phyloP scores from a whole-genome alignment of 2,888 invertebrate genomes.

The Cecidostiba fungosa region DNA sequence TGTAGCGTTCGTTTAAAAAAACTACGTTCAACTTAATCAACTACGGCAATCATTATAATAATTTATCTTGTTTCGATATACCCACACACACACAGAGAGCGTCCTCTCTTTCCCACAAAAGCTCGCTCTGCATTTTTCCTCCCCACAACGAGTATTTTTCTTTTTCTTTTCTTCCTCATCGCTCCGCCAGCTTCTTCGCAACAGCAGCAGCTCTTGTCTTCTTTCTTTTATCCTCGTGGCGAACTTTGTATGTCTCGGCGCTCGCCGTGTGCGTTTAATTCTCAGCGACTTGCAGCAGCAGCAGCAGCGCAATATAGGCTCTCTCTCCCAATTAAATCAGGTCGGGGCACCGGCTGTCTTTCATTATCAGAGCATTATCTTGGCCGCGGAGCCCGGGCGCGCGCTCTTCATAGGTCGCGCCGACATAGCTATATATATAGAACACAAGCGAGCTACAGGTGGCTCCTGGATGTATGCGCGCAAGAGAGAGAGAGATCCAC shows the following conservation, averaged over 20 bases:
- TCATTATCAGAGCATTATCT: conserved; percentile 75
- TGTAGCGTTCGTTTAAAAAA: not conserved
- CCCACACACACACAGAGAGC: not conserved
- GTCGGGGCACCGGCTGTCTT: conserved; percentile 67
- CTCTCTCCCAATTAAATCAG: conserved; percentile 71
- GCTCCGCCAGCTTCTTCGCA: not conserved
- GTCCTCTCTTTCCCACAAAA: conserved; percentile 2
- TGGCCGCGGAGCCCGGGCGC: conserved; percentile 66
- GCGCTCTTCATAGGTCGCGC: conserved; percentile 67
- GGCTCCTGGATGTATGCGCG: conserved; percentile 58
- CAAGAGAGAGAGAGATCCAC: conserved; percentile 72
- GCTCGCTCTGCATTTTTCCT: not conserved
- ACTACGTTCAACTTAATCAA: not conserved
- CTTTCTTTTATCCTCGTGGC: conserved; percentile 22
- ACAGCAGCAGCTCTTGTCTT: not conserved
- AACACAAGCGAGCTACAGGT: conserved; percentile 48
- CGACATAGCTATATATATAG: not conserved
- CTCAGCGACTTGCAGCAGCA: conserved; percentile 65
- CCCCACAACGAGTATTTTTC: not conserved
- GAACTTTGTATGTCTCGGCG: conserved; percentile 12
- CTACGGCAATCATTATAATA: no score
- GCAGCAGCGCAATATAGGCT: not conserved
- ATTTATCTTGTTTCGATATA: not conserved
- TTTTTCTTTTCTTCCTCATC: not conserved
- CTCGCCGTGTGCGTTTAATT: conserved; percentile 69